A percentile compares a stretch with the other conserved stretches of the same genome.
Evolutionary conservation across 2,113 vertebrate species (phyloP).

Genomic region (Narcine bancroftii): DNA sequence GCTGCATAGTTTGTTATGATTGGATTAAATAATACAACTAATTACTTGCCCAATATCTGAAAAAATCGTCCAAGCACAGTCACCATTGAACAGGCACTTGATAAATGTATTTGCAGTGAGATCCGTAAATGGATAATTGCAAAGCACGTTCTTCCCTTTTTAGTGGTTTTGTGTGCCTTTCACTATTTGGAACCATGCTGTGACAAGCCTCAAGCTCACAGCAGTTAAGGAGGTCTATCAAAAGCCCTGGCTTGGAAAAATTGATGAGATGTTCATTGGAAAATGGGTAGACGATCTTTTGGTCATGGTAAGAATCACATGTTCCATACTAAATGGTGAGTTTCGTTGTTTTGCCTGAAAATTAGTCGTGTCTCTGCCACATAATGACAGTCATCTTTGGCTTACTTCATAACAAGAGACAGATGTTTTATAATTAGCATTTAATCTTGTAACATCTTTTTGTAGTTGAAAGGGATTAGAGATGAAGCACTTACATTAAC

Average conservation of each 20-base stretch:
- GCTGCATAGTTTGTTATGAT: not conserved
- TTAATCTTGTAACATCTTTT: not conserved
- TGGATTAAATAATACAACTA: not conserved
- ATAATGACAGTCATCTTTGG: not conserved
- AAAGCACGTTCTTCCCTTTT: constrained; percentile 38
- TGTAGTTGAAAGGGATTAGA: not conserved
- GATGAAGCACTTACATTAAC: too few species aligned
- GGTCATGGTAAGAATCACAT: constrained; percentile 51
- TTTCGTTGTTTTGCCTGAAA: not conserved
- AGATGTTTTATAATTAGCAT: not conserved
- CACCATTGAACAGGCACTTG: not conserved
- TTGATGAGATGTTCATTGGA: constrained; percentile 48
- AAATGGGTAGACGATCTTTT: constrained; percentile 60
- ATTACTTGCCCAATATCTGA: not conserved
- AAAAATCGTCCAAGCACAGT: not conserved
- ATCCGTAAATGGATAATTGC: not conserved
- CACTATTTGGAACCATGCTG: constrained; percentile 53
- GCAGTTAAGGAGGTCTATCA: constrained; percentile 53
- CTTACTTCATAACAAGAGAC: not conserved
- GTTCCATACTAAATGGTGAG: not conserved
- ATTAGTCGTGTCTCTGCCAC: too few species aligned
- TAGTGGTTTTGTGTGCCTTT: constrained; percentile 57
- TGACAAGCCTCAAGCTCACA: constrained; percentile 52
- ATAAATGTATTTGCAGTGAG: not conserved
- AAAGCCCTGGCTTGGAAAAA: constrained; percentile 54